These are phyloP conservation scores for Zootoca vivipara DNA, from an alignment of 2,113 vertebrate species.

Conservation along the genomic window DNA sequence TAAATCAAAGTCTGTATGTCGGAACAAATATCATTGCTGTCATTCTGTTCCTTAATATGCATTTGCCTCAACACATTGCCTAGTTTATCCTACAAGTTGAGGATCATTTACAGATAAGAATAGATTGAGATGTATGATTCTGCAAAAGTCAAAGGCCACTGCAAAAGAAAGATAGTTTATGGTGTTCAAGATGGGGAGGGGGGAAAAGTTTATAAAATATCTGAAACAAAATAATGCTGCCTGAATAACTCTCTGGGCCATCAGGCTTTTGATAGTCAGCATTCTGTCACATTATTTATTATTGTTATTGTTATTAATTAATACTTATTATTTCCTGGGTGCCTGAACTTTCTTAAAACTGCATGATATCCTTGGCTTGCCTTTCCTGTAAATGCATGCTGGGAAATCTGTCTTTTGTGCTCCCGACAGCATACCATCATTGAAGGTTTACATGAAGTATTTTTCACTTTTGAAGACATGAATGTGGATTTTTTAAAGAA, in stretches of 20 bases:
- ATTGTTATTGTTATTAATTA: too few relatives aligned
- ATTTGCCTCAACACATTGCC: not conserved
- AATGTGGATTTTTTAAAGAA: too few relatives aligned
- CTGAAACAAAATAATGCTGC: not conserved
- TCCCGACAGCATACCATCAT: too few relatives aligned
- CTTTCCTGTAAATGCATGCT: too few relatives aligned
- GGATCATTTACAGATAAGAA: not conserved
- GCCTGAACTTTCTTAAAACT: too few relatives aligned
- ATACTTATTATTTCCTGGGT: too few relatives aligned
- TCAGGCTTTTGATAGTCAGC: too few relatives aligned
- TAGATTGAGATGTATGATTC: not conserved
- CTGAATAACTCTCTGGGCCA: not conserved
- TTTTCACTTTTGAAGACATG: too few relatives aligned
- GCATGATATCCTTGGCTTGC: too few relatives aligned
- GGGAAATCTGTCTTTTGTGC: too few relatives aligned
- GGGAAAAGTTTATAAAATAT: not conserved
- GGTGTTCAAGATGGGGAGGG: not conserved
- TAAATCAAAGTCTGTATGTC: not conserved
- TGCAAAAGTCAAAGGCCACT: not conserved
- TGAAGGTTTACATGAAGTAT: too few relatives aligned
- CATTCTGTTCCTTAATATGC: not conserved
- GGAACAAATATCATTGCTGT: not conserved
- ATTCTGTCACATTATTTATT: too few relatives aligned
- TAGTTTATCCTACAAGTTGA: not conserved
- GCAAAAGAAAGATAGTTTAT: not conserved